Evolutionary conservation across 2,113 vertebrate species (phyloP).

Genomic region (Micronisus gabar): DNA sequence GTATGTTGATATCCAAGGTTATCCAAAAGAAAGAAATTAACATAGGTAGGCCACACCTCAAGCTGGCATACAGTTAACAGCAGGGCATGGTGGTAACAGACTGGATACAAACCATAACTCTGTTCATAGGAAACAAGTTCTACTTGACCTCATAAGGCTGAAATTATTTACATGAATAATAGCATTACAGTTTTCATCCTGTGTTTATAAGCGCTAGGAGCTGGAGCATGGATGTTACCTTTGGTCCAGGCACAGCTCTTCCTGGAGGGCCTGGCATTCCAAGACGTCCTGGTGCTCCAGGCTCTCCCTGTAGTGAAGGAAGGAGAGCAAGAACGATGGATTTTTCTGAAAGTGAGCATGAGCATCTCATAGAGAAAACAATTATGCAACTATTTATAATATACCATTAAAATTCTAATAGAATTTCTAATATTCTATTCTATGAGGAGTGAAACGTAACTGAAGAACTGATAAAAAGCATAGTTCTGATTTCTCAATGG

Average conservation of each 20-base stretch:
- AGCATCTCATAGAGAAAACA: not conserved
- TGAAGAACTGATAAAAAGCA: not conserved
- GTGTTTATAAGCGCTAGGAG: not conserved
- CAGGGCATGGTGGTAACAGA: not conserved
- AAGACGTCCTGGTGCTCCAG: slow-evolving; percentile 78
- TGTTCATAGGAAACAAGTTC: not conserved
- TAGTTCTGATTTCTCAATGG: not conserved
- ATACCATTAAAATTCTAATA: not conserved
- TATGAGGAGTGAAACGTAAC: not conserved
- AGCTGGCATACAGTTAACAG: not conserved
- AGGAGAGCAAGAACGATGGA: not conserved
- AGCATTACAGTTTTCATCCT: not conserved
- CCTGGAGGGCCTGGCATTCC: slow-evolving; percentile 85
- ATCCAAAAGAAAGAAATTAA: not conserved
- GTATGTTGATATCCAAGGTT: not conserved
- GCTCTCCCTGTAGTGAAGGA: slow-evolving; percentile 80
- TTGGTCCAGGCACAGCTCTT: slow-evolving; percentile 83
- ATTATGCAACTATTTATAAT: not conserved
- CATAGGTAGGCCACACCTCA: not conserved
- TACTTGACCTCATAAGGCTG: not conserved
- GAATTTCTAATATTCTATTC: not conserved
- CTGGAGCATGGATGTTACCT: slow-evolving; percentile 73
- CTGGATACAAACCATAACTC: not conserved
- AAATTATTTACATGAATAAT: not conserved
- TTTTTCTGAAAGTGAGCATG: not conserved